Evolutionary conservation across 2,113 vertebrate genomes (phyloP), one percentile per base, ranked within the genome.

Genomic region (Lophura nycthemera): DNA sequence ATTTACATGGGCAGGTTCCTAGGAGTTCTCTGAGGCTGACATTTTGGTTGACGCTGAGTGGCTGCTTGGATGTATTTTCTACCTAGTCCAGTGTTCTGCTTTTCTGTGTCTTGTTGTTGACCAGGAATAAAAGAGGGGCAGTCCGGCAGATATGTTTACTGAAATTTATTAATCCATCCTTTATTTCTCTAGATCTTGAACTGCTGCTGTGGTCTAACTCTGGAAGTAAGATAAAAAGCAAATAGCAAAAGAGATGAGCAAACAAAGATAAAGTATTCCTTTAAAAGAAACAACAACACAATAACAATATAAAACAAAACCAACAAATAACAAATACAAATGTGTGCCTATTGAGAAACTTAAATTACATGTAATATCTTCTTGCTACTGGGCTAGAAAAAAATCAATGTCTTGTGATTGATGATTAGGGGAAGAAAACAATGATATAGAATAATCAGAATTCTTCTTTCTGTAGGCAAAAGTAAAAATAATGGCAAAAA

Each of bases 381-480:
- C 13, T 86, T 92, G 29, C 60, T 60, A 52, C 60, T 52, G 38
- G 92, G 34, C 22, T 88, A 77, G 75, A 83, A 81, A 47, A 56
- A 88, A 50, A 36, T 56, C 61, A 7, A 91, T 74, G 16, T n/a
- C 50, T 36, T 42, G 11, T 75, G 69, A 48, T 43, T 77, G 65
- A 78, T 64, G 61, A 77, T 32, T 69, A 57, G 43, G 32, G 67
- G 16, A 83, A 74, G 64, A 89, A 89, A 59, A 48, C 7, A 83
- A 19, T 72, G 32, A 32, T 25, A 43, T 0, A 83, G 18, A 76
- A 70, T 61, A 83, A 75, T 60, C 22, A 69, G 43, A 71, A 64
- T 83, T 91, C 10, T 64, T 24, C 8, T 77, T 88, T 88, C 83
- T 77, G 38, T 80, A 22, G 61, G 19, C 24, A 83, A 45, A 86